Percentiles rank a stretch among this genome's conserved stretches.
These are phyloP conservation scores for Onychorhynchus coronatus DNA, from an alignment of 2,113 vertebrate species.

Conservation along the genomic window DNA sequence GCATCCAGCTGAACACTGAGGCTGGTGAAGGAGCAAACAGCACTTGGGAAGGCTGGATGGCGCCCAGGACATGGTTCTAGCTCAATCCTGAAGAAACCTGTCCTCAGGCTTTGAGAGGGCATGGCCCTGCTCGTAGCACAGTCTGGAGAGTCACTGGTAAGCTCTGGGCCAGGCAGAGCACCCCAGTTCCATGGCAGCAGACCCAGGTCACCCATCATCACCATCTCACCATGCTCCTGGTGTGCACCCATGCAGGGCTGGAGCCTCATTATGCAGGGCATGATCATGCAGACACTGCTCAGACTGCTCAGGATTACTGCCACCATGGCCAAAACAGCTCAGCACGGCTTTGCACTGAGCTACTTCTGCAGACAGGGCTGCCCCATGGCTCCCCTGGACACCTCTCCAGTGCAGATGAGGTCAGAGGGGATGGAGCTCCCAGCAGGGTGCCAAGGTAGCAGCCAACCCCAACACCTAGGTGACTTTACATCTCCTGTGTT, in stretches of 20 bases:
- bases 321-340: neutral
- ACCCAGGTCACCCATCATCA: neutral
- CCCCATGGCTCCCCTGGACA: neutral
- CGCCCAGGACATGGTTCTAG: neutral
- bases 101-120: neutral
- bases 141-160: neutral
- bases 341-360: accelerated
- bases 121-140: accelerated
- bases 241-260: accelerated
- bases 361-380: neutral
- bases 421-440: neutral
- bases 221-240: neutral
- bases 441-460: neutral
- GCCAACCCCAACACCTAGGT: neutral
- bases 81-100: neutral
- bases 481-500: neutral
- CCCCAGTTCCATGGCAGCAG: neutral
- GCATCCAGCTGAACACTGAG: accelerated
- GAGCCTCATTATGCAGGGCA: neutral
- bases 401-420: accelerated
- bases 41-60: neutral
- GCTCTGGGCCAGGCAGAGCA: neutral
- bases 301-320: neutral
- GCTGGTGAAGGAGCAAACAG: accelerated
- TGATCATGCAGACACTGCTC: accelerated